Percentiles rank a stretch among this genome's conserved stretches.
phyloP scores from a whole-genome alignment of 2,888 invertebrate species.

The Tholera decimalis region DNA sequence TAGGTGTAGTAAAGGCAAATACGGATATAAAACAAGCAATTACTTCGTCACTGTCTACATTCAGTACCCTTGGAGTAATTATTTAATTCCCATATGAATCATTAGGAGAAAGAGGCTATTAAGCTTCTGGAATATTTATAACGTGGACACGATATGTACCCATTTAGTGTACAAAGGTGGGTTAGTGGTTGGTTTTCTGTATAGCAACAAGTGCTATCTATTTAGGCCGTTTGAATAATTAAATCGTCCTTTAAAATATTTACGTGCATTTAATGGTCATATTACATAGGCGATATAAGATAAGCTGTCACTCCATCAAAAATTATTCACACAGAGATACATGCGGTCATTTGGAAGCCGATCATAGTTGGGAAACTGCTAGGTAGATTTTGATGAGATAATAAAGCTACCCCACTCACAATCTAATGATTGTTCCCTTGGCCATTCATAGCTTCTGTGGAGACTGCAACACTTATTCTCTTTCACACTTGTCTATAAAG shows the following conservation, averaged over 20 bases:
- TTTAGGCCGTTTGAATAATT: slow-evolving; percentile 29
- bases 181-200: background rate
- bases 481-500: no score
- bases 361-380: no score
- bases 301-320: no score
- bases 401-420: no score
- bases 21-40: slow-evolving; percentile 15
- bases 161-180: slow-evolving; percentile 15
- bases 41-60: slow-evolving; percentile 1
- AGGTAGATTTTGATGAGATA: no score
- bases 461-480: no score
- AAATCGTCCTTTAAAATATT: slow-evolving; percentile 31
- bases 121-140: slow-evolving; percentile 24
- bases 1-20: background rate
- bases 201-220: background rate
- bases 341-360: no score
- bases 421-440: no score
- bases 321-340: no score
- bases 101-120: slow-evolving; percentile 17
- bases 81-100: slow-evolving; percentile 12
- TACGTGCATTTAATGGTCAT: slow-evolving; percentile 7
- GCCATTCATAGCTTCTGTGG: no score
- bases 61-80: slow-evolving; percentile 22
- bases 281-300: background rate
- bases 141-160: slow-evolving; percentile 21